These are phyloP conservation scores for Bufo gargarizans DNA, from an alignment of 2,113 vertebrate species.

Conservation along the genomic window DNA sequence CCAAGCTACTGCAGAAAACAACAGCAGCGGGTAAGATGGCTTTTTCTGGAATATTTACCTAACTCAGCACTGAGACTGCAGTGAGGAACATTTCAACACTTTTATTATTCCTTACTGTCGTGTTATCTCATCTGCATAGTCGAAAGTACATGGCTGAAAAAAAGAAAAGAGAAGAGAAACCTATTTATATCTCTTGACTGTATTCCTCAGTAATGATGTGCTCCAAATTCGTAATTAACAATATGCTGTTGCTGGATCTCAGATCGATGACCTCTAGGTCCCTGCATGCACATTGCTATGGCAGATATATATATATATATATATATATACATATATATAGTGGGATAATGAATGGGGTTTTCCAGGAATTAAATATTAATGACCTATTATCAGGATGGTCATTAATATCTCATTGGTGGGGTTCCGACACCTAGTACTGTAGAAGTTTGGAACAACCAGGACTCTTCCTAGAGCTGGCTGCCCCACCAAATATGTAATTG, in stretches of 20 bases:
- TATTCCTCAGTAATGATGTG: not conserved
- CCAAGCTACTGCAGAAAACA: slow-evolving; percentile 6
- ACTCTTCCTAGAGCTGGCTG: too few relatives aligned
- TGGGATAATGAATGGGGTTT: too few relatives aligned
- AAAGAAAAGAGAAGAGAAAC: not conserved
- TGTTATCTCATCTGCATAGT: slow-evolving; percentile 13
- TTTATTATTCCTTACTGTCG: slow-evolving; percentile 9
- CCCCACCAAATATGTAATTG: too few relatives aligned
- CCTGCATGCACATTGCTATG: not conserved
- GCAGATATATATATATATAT: not conserved
- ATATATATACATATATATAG: too few relatives aligned
- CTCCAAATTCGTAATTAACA: not conserved
- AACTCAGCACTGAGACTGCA: not conserved
- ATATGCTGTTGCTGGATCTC: not conserved
- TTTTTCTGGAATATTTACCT: not conserved
- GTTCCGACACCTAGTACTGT: too few relatives aligned
- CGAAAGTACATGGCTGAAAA: not conserved
- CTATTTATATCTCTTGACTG: not conserved
- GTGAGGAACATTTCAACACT: not conserved
- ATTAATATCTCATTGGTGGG: too few relatives aligned
- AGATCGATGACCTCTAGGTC: not conserved
- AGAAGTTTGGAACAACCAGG: too few relatives aligned
- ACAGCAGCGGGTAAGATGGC: slow-evolving; percentile 20
- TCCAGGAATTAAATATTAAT: too few relatives aligned
- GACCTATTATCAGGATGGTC: too few relatives aligned